Conservation (phyloP, 2,797 vertebrate species). For the Monodelphis domestica region DNA sequence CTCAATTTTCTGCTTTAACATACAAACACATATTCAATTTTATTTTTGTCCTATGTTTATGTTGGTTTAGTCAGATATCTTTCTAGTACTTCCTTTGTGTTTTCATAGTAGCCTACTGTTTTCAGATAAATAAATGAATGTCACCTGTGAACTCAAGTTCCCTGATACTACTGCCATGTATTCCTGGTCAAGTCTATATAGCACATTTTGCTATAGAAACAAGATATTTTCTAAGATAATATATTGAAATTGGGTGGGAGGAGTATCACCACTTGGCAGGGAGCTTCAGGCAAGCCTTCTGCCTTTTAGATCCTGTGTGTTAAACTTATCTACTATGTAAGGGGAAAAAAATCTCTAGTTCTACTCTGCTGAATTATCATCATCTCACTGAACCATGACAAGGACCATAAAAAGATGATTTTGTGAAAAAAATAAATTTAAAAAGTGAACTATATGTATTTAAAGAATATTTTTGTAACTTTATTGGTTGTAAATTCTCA, state of each 20-base stretch:
- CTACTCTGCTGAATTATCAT: background rate
- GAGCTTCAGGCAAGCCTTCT: constrained; percentile 6
- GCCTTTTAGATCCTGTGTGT: background rate
- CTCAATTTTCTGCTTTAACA: background rate
- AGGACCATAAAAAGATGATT: background rate
- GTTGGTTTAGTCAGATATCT: background rate
- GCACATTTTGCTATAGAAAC: background rate
- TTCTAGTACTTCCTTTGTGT: background rate
- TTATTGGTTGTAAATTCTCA: background rate
- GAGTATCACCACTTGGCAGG: background rate
- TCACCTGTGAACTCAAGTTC: background rate
- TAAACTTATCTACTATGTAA: background rate
- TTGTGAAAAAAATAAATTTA: constrained; percentile 11
- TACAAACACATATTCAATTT: background rate
- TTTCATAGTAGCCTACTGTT: background rate
- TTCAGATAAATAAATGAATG: constrained; percentile 13
- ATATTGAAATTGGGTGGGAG: background rate
- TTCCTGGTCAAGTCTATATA: background rate
- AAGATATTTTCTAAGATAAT: constrained; percentile 17
- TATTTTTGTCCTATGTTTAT: background rate
- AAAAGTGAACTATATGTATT: background rate
- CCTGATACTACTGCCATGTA: background rate
- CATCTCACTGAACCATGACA: constrained; percentile 30
- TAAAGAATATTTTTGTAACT: background rate
- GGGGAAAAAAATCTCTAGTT: constrained; percentile 4